Conservation (phyloP, 2,113 vertebrate species). For the Callaeas wilsoni region DNA sequence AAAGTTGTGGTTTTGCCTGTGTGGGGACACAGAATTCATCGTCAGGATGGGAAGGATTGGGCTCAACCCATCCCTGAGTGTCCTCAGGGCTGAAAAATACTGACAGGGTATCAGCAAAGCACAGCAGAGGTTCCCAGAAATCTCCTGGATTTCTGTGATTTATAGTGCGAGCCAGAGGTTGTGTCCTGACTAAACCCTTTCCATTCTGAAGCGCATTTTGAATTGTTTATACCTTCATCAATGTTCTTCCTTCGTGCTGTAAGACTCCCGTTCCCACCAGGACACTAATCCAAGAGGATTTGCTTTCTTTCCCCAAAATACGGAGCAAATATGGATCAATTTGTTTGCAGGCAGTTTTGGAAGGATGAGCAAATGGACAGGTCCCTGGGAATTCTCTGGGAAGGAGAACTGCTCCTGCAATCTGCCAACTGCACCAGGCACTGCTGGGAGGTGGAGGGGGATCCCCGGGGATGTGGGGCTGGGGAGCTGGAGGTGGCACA, state of each 20-base stretch:
- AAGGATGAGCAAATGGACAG: background rate
- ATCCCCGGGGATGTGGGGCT: too few species aligned
- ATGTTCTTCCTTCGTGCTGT: background rate
- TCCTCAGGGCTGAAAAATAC: background rate
- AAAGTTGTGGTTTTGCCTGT: background rate
- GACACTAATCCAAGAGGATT: background rate
- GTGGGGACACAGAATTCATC: background rate
- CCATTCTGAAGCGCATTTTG: background rate
- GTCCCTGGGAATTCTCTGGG: rapidly evolving
- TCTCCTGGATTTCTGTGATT: background rate
- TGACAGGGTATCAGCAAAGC: background rate
- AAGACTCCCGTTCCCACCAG: background rate
- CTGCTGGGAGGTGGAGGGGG: too few species aligned
- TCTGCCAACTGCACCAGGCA: background rate
- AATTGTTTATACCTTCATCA: background rate
- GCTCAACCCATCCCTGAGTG: background rate
- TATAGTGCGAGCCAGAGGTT: rapidly evolving
- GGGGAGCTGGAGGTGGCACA: too few species aligned
- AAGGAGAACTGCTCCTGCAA: background rate
- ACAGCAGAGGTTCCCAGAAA: background rate
- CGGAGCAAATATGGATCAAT: rapidly evolving
- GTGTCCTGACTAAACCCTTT: background rate
- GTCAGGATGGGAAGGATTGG: background rate
- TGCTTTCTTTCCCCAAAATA: background rate
- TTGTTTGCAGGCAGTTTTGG: background rate